A percentile compares a stretch with the other conserved stretches of the same genome.
phyloP scores from a whole-genome alignment of 2,797 vertebrate genomes.

The Semaprochilodus insignis region DNA sequence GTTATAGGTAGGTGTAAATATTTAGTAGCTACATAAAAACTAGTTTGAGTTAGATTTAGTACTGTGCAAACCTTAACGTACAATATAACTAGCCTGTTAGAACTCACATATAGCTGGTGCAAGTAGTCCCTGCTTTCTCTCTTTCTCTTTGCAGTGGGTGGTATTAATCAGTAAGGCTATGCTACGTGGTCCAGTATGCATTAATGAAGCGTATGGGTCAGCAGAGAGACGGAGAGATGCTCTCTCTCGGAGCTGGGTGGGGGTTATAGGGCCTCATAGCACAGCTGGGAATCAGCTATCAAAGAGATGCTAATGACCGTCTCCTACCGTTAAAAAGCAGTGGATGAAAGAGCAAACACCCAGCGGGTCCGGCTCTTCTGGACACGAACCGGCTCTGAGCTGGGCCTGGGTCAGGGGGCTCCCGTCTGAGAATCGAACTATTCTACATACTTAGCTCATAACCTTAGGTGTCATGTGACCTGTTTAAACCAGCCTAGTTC shows the following conservation, averaged over 20 bases:
- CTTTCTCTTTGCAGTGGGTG: conserved; percentile 49
- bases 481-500: not conserved
- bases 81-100: too few relatives aligned
- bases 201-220: conserved; percentile 44
- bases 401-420: not conserved
- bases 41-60: too few relatives aligned
- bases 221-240: conserved; percentile 40
- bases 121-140: not conserved
- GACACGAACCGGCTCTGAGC: not conserved
- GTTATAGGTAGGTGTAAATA: too few relatives aligned
- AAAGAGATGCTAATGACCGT: conserved; percentile 72
- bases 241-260: not conserved
- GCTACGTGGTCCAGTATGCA: conserved; percentile 32
- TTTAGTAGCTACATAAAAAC: too few relatives aligned
- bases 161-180: conserved; percentile 53
- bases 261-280: conserved; percentile 58
- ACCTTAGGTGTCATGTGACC: not conserved
- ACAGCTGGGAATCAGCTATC: conserved; percentile 67
- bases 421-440: not conserved
- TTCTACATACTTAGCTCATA: not conserved
- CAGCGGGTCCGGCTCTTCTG: not conserved
- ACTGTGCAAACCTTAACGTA: too few relatives aligned
- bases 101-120: too few relatives aligned
- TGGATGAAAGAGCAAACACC: conserved; percentile 55
- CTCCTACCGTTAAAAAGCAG: conserved; percentile 59